phyloP scores from a whole-genome alignment of 1,140 invertebrate genomes.

The Belonocnema kinseyi region DNA sequence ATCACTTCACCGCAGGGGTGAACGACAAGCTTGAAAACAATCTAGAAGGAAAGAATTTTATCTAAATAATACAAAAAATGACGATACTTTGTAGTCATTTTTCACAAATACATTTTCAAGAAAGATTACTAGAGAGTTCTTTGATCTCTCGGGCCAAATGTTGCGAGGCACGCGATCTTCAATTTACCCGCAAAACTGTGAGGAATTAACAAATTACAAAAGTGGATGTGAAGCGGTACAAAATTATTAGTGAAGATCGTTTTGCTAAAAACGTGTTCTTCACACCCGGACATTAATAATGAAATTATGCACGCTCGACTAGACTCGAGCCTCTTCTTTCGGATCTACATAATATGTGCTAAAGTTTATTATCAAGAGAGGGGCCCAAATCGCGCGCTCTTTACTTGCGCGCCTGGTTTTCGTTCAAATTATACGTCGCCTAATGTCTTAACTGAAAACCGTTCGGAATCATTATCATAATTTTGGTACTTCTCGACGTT shows the following conservation, averaged over 20 bases:
- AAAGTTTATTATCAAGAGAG: constrained; percentile 70
- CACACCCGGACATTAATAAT: constrained; percentile 54
- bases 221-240: constrained; percentile 42
- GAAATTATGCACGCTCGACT: constrained; percentile 45
- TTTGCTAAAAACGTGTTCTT: background rate
- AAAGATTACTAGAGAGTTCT: too few relatives aligned
- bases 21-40: too few relatives aligned
- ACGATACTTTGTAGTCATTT: too few relatives aligned
- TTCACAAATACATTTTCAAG: too few relatives aligned
- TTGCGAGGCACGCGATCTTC: too few relatives aligned
- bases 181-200: constrained; percentile 4
- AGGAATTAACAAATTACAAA: constrained; percentile 49
- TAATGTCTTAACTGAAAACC: constrained; percentile 76
- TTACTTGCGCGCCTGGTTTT: constrained; percentile 68
- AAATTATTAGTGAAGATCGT: constrained; percentile 44
- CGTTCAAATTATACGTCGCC: constrained; percentile 71
- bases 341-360: constrained; percentile 71
- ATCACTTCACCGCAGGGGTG: constrained; percentile 3
- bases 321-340: constrained; percentile 47
- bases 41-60: too few relatives aligned
- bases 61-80: too few relatives aligned
- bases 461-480: constrained; percentile 73
- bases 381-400: constrained; percentile 56
- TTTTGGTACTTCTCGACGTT: constrained; percentile 69
- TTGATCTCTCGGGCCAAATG: too few relatives aligned